A percentile compares a stretch with the other conserved stretches of the same genome.
Conservation (phyloP, 2,797 vertebrate species). For the Xiphophorus birchmanni region DNA sequence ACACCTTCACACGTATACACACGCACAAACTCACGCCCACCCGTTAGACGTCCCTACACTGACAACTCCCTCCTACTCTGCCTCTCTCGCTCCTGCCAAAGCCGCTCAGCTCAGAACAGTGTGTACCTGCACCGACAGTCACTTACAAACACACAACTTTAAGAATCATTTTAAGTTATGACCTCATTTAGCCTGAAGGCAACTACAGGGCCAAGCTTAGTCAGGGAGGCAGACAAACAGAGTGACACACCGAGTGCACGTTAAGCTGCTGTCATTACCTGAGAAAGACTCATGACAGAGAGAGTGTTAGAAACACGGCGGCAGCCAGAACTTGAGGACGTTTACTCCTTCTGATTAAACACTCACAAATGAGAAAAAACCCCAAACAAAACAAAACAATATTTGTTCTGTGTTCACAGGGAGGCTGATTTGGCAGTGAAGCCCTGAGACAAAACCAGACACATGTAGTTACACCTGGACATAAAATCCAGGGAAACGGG, state of each 20-base stretch:
- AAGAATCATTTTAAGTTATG: conserved; percentile 11
- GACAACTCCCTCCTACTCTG: conserved; percentile 64
- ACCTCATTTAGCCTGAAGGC: conserved; percentile 2
- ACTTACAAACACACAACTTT: conserved; percentile 31
- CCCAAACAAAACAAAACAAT: neutral
- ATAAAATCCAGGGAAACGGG: neutral
- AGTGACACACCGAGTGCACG: neutral
- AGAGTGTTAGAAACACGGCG: conserved; percentile 1
- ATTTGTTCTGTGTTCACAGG: conserved; percentile 51
- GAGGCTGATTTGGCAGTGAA: conserved; percentile 45
- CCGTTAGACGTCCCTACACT: conserved; percentile 52
- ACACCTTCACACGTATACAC: neutral
- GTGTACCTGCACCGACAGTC: conserved; percentile 58
- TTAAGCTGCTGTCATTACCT: conserved; percentile 26
- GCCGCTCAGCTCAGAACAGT: conserved; percentile 55
- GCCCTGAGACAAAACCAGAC: conserved; percentile 37
- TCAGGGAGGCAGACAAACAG: conserved; percentile 1
- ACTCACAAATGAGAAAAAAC: neutral
- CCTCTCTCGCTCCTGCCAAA: conserved; percentile 44
- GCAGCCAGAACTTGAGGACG: conserved; percentile 33
- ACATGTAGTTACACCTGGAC: conserved; percentile 8
- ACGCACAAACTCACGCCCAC: conserved; percentile 24
- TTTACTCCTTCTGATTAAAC: conserved; percentile 39
- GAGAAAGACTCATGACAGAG: conserved; percentile 38
- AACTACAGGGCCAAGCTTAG: conserved; percentile 13